Percentiles rank a stretch among this genome's conserved stretches.
These are phyloP conservation scores for Pardosa pseudoannulata DNA, from an alignment of 2,888 invertebrate genomes.

Conservation along the genomic window DNA sequence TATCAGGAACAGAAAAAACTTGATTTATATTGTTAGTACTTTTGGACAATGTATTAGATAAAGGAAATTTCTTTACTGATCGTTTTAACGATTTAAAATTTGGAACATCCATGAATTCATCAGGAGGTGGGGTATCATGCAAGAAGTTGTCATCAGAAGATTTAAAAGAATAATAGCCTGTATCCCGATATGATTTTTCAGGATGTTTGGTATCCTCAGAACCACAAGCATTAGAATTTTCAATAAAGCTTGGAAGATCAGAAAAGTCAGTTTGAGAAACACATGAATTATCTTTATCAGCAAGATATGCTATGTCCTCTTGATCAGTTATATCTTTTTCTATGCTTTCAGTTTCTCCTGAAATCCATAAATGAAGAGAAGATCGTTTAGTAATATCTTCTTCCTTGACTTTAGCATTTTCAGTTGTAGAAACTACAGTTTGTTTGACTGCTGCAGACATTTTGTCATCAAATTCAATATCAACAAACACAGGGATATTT, in stretches of 20 bases:
- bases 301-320: background rate
- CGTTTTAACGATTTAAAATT: slow-evolving; percentile 62
- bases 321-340: background rate
- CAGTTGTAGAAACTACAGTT: background rate
- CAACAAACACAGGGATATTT: slow-evolving; percentile 40
- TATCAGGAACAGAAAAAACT: slow-evolving; percentile 34
- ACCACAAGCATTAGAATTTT: background rate
- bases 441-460: background rate
- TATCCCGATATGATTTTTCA: slow-evolving; percentile 62
- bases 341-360: background rate
- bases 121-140: slow-evolving; percentile 24
- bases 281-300: background rate
- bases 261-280: background rate
- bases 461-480: slow-evolving; percentile 29
- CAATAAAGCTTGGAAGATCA: background rate
- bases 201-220: background rate
- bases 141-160: slow-evolving; percentile 73
- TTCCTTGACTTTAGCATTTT: background rate
- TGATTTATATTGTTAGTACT: slow-evolving; percentile 72
- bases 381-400: slow-evolving; percentile 3
- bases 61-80: slow-evolving; percentile 47
- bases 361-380: slow-evolving; percentile 24
- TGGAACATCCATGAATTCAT: slow-evolving; percentile 47
- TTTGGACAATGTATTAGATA: slow-evolving; percentile 54
- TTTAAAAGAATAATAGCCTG: slow-evolving; percentile 73